Conservation (phyloP, 2,113 vertebrate genomes). For the Stegastes partitus region DNA sequence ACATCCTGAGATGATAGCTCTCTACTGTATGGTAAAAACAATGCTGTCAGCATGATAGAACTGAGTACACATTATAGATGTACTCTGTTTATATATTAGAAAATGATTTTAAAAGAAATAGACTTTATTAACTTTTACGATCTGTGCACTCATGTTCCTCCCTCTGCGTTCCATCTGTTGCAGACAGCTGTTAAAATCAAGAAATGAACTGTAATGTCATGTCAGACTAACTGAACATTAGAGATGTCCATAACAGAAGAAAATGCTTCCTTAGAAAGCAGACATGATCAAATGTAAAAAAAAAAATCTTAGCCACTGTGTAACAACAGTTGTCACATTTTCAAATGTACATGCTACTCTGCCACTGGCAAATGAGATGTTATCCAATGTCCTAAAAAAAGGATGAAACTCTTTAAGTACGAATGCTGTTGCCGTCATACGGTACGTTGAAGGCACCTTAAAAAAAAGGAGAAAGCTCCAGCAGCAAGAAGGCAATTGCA, state of each 20-base stretch:
- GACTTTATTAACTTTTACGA: constrained; percentile 19
- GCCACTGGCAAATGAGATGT: constrained; percentile 47
- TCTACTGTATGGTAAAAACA: constrained; percentile 13
- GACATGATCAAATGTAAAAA: constrained; percentile 62
- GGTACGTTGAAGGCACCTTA: constrained; percentile 31
- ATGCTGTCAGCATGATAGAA: not conserved
- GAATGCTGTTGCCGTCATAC: constrained; percentile 10
- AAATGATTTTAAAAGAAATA: constrained; percentile 11
- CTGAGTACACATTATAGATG: not conserved
- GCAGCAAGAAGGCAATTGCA: constrained; percentile 41
- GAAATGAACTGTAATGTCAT: constrained; percentile 34
- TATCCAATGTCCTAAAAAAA: constrained; percentile 10
- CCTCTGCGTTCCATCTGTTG: constrained; percentile 24
- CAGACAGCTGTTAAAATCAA: constrained; percentile 39
- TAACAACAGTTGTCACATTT: constrained; percentile 47
- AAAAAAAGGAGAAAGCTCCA: constrained; percentile 27
- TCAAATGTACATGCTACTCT: constrained; percentile 49
- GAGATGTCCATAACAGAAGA: constrained; percentile 67
- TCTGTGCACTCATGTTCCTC: constrained; percentile 5
- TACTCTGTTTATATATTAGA: not conserved
- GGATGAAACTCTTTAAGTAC: constrained; percentile 24
- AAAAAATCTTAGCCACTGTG: constrained; percentile 59
- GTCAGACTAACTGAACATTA: constrained; percentile 60
- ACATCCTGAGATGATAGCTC: constrained; percentile 36
- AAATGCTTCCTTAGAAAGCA: constrained; percentile 85